Base-by-base conservation (phyloP, 2,888 invertebrate genomes). In the Coenonympha glycerion region DNA sequence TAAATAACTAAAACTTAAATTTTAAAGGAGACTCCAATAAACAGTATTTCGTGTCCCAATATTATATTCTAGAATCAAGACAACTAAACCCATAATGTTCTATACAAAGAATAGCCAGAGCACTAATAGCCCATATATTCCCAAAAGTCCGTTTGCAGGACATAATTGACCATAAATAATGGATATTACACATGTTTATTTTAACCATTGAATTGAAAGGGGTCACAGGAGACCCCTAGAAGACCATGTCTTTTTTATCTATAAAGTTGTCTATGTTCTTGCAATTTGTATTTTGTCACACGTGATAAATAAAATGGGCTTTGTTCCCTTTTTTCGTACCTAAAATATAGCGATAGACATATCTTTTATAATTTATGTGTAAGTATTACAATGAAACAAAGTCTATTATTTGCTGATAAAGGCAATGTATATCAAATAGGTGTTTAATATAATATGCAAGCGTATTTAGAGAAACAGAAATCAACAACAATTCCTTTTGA, bases 101-200 rank as follows among this genome's bases (percentile, higher is more conserved):
- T 50, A 53, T 59, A 63, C 70, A 72, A 73, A 73, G 68, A 71
- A 73, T 62, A 64, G 60, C 68, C 64, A 68, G 62, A 59, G 50
- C 59, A 57, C 66, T 77, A 75, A 79, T 77, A 73, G 63, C 66
- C 73, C 68, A 65, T 65, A 74, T 73, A 73, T 76, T 73, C 69
- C 65, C 65, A 63, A 61, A 69, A 57, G 72, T 72, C 73, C 75
- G 63, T 79, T 75, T 65, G 62, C 66, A 65, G 69, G 75, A 79
- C 79, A 80, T 86, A 86, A 86, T 85, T 86, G 82, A 81, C 82
- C 85, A 85, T 85, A 84, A 84, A 86, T 85, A 84, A 83, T 66
- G 68, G 34, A 71, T 68, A 79, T 77, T 76, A 84, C 81, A 82
- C 70, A 74, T 83, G 82, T 85, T 76, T 71, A 71, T 73, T 73